These are phyloP conservation scores for Heterochromis multidens DNA, from an alignment of 2,113 vertebrate species.

Conservation along the genomic window DNA sequence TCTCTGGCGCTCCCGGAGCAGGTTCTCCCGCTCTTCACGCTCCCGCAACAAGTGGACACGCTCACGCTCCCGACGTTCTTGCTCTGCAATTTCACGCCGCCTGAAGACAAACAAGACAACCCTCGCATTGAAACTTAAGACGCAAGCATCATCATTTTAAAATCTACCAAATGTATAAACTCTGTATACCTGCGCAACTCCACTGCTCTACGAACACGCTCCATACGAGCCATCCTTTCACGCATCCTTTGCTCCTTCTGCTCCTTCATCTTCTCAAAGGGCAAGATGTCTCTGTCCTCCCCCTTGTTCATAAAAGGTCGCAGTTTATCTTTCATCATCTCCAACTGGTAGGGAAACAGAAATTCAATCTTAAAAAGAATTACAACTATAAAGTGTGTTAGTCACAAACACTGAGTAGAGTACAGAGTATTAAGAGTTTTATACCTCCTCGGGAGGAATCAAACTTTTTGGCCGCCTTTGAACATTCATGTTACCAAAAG, in stretches of 20 bases:
- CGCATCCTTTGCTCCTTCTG: constrained; percentile 93
- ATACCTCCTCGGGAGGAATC: constrained; percentile 76
- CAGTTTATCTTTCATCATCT: constrained; percentile 82
- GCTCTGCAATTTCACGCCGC: constrained; percentile 88
- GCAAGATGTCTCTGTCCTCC: constrained; percentile 85
- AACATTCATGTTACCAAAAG: constrained; percentile 58
- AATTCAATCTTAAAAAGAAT: background rate
- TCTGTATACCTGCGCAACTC: constrained; percentile 85
- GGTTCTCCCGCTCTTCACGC: constrained; percentile 89
- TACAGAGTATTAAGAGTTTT: background rate
- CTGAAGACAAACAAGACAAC: constrained; percentile 60
- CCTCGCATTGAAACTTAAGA: background rate
- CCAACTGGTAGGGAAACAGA: constrained; percentile 46
- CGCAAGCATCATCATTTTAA: background rate
- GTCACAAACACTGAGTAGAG: background rate
- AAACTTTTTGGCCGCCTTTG: constrained; percentile 75
- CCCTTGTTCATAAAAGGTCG: constrained; percentile 81
- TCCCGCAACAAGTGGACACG: constrained; percentile 87
- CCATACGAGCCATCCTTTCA: constrained; percentile 87
- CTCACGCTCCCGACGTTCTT: constrained; percentile 85
- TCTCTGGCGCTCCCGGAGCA: constrained; percentile 91
- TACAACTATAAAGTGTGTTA: background rate
- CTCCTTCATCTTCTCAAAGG: constrained; percentile 98
- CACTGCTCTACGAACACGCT: constrained; percentile 86
- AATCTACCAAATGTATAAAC: background rate